These are phyloP conservation scores for Metallyticus violacea DNA, from an alignment of 2,888 invertebrate genomes.

Conservation along the genomic window DNA sequence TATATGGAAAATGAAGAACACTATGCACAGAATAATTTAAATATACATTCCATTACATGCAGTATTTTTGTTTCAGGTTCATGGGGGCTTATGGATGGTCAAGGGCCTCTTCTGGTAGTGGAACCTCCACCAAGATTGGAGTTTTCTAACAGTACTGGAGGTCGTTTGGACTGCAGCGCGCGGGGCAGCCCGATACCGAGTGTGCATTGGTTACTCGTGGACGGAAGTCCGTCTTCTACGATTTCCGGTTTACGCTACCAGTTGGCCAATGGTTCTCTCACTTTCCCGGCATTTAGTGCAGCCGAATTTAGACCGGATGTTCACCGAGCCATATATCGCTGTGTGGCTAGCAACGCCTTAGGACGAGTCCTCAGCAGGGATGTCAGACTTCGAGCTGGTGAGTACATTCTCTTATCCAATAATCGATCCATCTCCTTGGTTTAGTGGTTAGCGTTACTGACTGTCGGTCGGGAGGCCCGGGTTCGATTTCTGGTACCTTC, in stretches of 20 bases:
- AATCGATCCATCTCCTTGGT: no score
- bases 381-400: conserved; percentile 35
- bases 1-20: neutral
- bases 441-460: no score
- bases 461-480: no score
- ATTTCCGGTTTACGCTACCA: conserved; percentile 38
- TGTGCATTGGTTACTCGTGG: conserved; percentile 36
- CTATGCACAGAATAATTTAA: neutral
- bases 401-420: neutral
- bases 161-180: conserved; percentile 30
- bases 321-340: conserved; percentile 38
- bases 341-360: conserved; percentile 33
- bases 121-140: conserved; percentile 29
- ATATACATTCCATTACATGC: neutral
- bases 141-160: conserved; percentile 29
- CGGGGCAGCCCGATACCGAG: conserved; percentile 25
- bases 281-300: conserved; percentile 39
- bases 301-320: conserved; percentile 41
- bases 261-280: conserved; percentile 38
- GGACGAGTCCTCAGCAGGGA: conserved; percentile 33
- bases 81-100: conserved; percentile 46
- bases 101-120: conserved; percentile 28
- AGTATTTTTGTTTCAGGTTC: conserved; percentile 41
- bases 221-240: conserved; percentile 35
- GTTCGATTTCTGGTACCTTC: no score